These are phyloP conservation scores for Baronia brevicornis DNA, from an alignment of 2,888 invertebrate species.

Conservation along the genomic window DNA sequence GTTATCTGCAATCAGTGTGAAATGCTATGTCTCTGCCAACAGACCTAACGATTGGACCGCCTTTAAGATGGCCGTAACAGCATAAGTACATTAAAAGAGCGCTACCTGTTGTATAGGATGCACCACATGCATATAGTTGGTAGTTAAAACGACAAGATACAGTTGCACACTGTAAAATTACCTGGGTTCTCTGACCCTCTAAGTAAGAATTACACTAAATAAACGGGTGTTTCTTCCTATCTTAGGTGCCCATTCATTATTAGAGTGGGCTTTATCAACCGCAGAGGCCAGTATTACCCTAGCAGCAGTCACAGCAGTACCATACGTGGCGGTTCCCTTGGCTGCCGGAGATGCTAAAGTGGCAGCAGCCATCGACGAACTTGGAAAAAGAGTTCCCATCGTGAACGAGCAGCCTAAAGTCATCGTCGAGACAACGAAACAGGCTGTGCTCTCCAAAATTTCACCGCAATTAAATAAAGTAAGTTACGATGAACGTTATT, in stretches of 20 bases:
- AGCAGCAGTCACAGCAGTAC: constrained; percentile 78
- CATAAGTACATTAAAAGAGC: no score
- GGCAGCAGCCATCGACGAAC: constrained; percentile 79
- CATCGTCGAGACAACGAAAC: constrained; percentile 72
- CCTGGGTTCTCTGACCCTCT: no score
- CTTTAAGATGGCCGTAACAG: no score
- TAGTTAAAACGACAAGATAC: no score
- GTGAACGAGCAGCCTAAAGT: constrained; percentile 80
- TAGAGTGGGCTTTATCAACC: constrained; percentile 81
- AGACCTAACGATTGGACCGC: no score
- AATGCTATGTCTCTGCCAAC: no score
- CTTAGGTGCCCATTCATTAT: constrained; percentile 77
- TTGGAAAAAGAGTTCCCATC: constrained; percentile 80
- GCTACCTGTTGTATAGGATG: no score
- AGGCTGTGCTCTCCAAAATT: constrained; percentile 73
- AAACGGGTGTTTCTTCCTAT: no score
- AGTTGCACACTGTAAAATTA: no score
- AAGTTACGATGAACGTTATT: constrained; percentile 14
- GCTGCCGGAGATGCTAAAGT: constrained; percentile 78
- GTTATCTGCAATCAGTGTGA: no score
- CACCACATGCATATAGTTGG: no score
- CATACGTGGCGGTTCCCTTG: constrained; percentile 69
- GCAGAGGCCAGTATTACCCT: constrained; percentile 79
- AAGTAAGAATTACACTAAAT: no score
- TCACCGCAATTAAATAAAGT: constrained; percentile 74